Conservation (phyloP, 2,888 invertebrate genomes). For the Pandemis cinnamomeana region DNA sequence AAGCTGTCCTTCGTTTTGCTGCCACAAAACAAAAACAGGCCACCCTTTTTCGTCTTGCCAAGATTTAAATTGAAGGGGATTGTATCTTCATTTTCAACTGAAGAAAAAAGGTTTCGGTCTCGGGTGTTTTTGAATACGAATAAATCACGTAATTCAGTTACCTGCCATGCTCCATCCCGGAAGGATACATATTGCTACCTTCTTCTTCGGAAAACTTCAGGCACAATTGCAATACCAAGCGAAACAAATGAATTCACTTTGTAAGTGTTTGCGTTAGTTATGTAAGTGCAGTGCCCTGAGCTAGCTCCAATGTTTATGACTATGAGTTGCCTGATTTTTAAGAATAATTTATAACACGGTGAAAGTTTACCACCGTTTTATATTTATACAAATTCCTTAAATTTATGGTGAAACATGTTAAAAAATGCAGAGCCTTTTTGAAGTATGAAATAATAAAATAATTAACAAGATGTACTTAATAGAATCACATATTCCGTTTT, state of each 20-base stretch:
- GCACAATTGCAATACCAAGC: conserved; percentile 19
- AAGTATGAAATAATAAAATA: neutral
- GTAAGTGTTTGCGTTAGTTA: conserved; percentile 29
- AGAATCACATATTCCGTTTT: conserved; percentile 10
- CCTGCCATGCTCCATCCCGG: conserved; percentile 18
- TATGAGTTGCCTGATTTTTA: neutral
- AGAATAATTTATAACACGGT: neutral
- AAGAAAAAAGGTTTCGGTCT: conserved; percentile 14
- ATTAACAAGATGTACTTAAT: neutral
- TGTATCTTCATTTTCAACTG: conserved; percentile 1
- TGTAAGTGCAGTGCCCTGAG: conserved; percentile 13
- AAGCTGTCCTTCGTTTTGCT: neutral
- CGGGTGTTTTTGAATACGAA: conserved; percentile 24
- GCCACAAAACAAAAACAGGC: neutral
- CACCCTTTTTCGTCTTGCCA: neutral
- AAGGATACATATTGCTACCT: conserved; percentile 10
- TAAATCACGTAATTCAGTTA: conserved; percentile 37
- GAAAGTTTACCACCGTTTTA: neutral
- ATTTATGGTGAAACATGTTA: no score
- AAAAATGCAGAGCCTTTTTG: no score
- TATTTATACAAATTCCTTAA: no score
- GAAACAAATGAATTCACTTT: conserved; percentile 36
- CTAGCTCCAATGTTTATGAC: conserved; percentile 5
- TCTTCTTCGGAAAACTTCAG: conserved; percentile 9
- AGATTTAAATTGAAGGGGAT: conserved; percentile 9